Percentiles rank a stretch among this genome's conserved stretches.
Evolutionary conservation across 2,797 vertebrate genomes (phyloP).

Genomic region (Thunnus albacares): DNA sequence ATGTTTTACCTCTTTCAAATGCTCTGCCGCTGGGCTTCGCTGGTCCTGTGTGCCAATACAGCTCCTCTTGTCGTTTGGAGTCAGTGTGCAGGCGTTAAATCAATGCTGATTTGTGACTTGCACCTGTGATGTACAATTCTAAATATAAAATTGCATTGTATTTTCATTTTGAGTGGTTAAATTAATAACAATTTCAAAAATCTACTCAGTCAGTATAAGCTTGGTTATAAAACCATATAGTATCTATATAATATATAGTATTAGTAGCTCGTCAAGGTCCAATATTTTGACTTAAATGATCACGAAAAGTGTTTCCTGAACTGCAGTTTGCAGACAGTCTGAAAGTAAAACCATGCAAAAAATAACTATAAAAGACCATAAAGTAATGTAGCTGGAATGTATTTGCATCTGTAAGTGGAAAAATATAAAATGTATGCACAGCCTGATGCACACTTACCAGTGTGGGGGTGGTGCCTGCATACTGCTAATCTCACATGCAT

Average conservation of each 20-base stretch:
- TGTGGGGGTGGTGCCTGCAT: constrained; percentile 41
- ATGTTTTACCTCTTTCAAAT: too few species aligned
- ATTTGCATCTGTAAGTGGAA: constrained; percentile 17
- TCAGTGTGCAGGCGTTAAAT: neutral
- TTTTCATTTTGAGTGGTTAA: neutral
- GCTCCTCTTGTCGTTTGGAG: neutral
- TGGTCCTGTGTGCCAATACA: neutral
- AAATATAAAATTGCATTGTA: too few species aligned
- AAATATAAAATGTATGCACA: constrained; percentile 27
- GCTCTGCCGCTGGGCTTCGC: too few species aligned
- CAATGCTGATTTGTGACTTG: neutral
- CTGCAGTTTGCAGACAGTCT: neutral
- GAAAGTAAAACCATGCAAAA: neutral
- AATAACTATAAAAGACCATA: neutral
- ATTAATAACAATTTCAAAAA: constrained; percentile 1
- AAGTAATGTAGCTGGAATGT: neutral
- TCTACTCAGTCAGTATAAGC: neutral
- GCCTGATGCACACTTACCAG: constrained; percentile 15
- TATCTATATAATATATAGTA: neutral
- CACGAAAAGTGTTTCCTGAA: neutral
- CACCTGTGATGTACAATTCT: neutral
- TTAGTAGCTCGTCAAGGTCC: neutral
- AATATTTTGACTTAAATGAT: too few species aligned
- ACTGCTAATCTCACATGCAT: constrained; percentile 58
- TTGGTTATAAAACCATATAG: neutral